Evolutionary conservation across 2,113 vertebrate species (phyloP).

Genomic region (Axis porcinus): DNA sequence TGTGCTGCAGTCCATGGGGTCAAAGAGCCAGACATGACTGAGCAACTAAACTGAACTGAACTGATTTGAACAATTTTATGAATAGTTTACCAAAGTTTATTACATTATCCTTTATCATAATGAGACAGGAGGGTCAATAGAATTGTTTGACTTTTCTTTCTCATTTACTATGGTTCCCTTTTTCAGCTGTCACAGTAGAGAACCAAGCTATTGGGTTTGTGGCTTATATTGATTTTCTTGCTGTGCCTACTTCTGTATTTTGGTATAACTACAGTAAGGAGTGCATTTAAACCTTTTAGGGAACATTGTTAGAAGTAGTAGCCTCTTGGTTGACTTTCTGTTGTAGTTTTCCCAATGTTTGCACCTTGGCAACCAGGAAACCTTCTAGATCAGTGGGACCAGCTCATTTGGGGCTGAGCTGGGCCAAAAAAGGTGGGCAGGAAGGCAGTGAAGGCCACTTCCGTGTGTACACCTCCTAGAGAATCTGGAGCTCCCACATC

Average conservation of each 20-base stretch:
- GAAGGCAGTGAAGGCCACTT: background rate
- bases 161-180: background rate
- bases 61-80: background rate
- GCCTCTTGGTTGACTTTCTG: background rate
- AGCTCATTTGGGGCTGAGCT: background rate
- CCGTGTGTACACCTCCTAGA: background rate
- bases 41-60: too few species aligned
- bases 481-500: background rate
- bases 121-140: background rate
- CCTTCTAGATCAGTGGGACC: background rate
- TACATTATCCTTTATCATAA: background rate
- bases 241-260: background rate
- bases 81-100: background rate
- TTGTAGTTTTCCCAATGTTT: background rate
- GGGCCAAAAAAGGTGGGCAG: background rate
- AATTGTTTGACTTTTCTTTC: background rate
- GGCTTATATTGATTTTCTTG: background rate
- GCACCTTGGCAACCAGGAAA: background rate
- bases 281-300: background rate
- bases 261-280: background rate
- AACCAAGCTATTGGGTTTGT: background rate
- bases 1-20: background rate
- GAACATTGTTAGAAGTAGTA: background rate
- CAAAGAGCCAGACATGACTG: background rate
- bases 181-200: background rate